A percentile compares a stretch with the other conserved stretches of the same genome.
Conservation (phyloP, 2,888 invertebrate genomes). For the Hartigia nigra region DNA sequence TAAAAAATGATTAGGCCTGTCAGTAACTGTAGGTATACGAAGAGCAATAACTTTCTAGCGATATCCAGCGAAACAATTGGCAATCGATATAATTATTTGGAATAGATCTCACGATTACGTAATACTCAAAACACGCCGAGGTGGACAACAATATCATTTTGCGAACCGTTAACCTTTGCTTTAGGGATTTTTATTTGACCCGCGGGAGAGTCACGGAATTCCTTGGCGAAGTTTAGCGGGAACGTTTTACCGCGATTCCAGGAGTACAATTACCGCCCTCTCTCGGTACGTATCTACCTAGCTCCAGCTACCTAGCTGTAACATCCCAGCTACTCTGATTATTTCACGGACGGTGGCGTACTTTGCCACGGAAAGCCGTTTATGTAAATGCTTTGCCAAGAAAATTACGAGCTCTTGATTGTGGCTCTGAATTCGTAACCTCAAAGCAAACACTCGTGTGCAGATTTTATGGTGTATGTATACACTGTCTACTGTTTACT, state of each 20-base stretch:
- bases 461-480: background rate
- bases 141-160: background rate
- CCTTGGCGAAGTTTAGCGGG: background rate
- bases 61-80: background rate
- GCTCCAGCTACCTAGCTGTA: background rate
- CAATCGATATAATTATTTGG: background rate
- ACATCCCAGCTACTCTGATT: background rate
- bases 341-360: background rate
- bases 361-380: background rate
- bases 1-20: background rate
- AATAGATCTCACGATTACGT: background rate
- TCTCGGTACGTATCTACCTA: background rate
- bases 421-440: background rate
- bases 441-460: background rate
- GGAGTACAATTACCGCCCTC: slow-evolving; percentile 5
- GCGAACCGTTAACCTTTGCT: background rate
- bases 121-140: background rate
- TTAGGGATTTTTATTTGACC: background rate
- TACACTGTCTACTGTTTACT: background rate
- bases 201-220: background rate
- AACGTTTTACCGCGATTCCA: background rate
- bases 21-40: background rate
- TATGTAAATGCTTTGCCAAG: background rate
- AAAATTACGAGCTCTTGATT: background rate
- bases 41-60: background rate